A percentile compares a stretch with the other conserved stretches of the same genome.
These are phyloP conservation scores for Mermis nigrescens DNA, from an alignment of 2,888 invertebrate species.

Conservation along the genomic window DNA sequence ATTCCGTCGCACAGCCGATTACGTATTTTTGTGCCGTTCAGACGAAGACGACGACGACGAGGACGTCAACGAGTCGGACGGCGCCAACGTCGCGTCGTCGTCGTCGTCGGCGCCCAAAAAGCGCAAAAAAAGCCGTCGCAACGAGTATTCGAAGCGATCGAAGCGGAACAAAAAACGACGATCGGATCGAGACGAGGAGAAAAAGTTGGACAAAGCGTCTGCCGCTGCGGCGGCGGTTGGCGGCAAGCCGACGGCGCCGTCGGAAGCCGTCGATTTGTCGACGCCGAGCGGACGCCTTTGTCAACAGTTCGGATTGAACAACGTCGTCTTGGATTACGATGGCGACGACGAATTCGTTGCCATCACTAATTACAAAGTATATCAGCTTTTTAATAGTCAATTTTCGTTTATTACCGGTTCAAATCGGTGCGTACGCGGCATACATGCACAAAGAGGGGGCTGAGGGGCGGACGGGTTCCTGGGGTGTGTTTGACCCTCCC, in stretches of 20 bases:
- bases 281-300: not conserved
- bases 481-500: too few relatives aligned
- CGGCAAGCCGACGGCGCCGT: not conserved
- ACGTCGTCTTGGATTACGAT: not conserved
- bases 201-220: not conserved
- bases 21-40: not conserved
- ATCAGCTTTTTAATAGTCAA: too few relatives aligned
- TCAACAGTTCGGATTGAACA: not conserved
- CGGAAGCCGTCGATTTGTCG: not conserved
- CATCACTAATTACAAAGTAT: conserved; percentile 1
- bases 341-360: not conserved
- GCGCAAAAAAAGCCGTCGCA: not conserved
- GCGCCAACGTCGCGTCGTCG: not conserved
- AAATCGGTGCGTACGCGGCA: too few relatives aligned
- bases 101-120: not conserved
- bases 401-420: too few relatives aligned
- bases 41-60: not conserved
- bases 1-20: too few relatives aligned
- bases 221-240: not conserved
- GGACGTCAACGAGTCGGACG: not conserved
- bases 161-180: not conserved
- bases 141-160: not conserved
- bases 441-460: too few relatives aligned
- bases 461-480: too few relatives aligned
- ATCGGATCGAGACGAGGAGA: not conserved